Evolutionary conservation across 2,797 vertebrate genomes (phyloP).

Genomic region (Melanotaenia boesemani): DNA sequence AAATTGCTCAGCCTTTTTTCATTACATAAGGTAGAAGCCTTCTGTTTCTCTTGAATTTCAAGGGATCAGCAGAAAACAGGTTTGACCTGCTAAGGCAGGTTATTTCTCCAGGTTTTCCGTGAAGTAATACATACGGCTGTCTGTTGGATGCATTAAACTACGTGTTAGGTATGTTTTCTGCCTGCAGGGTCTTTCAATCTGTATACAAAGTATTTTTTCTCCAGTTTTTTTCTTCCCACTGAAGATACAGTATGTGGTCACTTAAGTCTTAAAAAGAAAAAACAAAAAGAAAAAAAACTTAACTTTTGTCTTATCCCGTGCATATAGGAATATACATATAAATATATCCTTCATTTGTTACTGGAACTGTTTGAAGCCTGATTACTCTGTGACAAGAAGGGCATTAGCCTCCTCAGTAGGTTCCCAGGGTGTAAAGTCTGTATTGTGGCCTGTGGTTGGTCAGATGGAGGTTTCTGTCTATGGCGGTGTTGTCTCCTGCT

Average conservation of each 20-base stretch:
- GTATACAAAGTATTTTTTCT: neutral
- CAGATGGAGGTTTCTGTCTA: constrained; percentile 33
- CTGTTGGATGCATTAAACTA: constrained; percentile 3
- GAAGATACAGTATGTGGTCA: neutral
- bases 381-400: constrained; percentile 50
- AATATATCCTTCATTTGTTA: constrained; percentile 7
- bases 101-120: neutral
- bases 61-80: constrained; percentile 44
- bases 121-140: neutral
- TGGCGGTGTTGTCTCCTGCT: constrained; percentile 48
- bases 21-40: neutral
- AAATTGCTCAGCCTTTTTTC: neutral
- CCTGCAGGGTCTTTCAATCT: constrained; percentile 18
- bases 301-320: neutral
- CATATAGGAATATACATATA: neutral
- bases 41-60: constrained; percentile 14
- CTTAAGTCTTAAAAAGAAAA: neutral
- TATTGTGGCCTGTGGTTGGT: constrained; percentile 54
- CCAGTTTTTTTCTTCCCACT: neutral
- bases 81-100: constrained; percentile 45
- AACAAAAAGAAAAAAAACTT: too few relatives aligned
- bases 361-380: constrained; percentile 41
- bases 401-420: constrained; percentile 75
- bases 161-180: constrained; percentile 27
- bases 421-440: constrained; percentile 73